phyloP scores from a whole-genome alignment of 2,888 invertebrate genomes.

The Oscheius sp. region DNA sequence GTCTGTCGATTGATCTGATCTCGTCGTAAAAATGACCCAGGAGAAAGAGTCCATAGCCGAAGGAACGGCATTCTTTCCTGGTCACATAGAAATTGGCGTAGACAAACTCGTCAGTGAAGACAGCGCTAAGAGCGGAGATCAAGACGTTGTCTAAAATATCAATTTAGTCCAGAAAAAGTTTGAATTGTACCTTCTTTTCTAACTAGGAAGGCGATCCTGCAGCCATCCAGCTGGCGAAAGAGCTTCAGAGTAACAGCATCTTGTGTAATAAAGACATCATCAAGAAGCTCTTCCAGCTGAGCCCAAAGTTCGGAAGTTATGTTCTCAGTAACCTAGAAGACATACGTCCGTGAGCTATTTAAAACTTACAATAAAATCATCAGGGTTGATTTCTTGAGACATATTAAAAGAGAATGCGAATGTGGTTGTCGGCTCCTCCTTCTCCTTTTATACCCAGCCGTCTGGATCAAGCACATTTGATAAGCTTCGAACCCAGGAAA shows the following conservation, averaged over 20 bases:
- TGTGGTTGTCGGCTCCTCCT: not conserved
- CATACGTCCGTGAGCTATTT: too few relatives aligned
- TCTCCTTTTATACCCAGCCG: not conserved
- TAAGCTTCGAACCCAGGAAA: not conserved
- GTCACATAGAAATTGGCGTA: slow-evolving; percentile 12
- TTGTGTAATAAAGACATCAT: slow-evolving; percentile 7
- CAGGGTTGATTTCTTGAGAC: not conserved
- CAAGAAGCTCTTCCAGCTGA: slow-evolving; percentile 8
- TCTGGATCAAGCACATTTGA: not conserved
- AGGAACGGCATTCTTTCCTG: not conserved
- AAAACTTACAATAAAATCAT: slow-evolving; percentile 1
- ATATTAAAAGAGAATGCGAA: not conserved
- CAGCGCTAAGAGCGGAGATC: slow-evolving; percentile 7
- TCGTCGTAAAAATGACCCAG: slow-evolving; percentile 11
- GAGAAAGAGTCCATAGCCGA: slow-evolving; percentile 6
- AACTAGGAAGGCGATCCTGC: slow-evolving; percentile 1
- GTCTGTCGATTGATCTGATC: not conserved
- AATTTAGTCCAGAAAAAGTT: not conserved
- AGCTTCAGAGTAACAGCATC: slow-evolving; percentile 4
- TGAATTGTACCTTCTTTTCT: slow-evolving; percentile 1
- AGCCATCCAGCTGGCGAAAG: not conserved
- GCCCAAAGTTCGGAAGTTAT: not conserved
- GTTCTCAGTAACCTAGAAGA: slow-evolving; percentile 7
- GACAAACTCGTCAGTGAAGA: slow-evolving; percentile 6
- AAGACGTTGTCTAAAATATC: not conserved